Conservation (phyloP, 2,888 invertebrate species). For the Venustoraphidia nigricollis region DNA sequence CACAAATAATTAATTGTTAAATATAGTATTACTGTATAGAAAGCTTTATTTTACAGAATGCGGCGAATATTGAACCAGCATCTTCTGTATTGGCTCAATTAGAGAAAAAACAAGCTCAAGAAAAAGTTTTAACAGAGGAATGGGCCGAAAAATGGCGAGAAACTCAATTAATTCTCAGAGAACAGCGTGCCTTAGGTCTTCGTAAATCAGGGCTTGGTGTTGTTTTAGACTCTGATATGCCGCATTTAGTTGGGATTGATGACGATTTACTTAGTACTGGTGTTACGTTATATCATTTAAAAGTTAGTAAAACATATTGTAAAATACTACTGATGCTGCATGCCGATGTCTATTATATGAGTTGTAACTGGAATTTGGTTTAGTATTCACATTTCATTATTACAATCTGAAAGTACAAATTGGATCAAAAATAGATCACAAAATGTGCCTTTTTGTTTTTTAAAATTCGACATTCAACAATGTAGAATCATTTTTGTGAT, state of each 20-base stretch:
- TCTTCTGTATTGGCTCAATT: constrained; percentile 55
- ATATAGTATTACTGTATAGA: constrained; percentile 1
- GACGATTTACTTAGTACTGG: constrained; percentile 82
- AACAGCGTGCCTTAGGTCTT: constrained; percentile 73
- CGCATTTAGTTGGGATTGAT: constrained; percentile 83
- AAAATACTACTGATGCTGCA: background rate
- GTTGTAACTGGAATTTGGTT: too few species aligned
- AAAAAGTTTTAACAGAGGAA: constrained; percentile 75
- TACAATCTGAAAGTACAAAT: too few species aligned
- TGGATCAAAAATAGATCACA: too few species aligned
- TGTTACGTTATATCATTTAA: constrained; percentile 78
- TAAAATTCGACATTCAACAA: background rate
- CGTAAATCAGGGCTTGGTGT: constrained; percentile 80
- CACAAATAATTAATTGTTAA: background rate
- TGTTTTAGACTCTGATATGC: constrained; percentile 78
- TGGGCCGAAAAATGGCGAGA: constrained; percentile 91
- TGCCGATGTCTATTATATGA: too few species aligned
- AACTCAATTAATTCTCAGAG: constrained; percentile 74
- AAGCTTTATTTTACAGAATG: constrained; percentile 24
- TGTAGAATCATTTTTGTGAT: background rate
- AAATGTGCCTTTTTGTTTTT: background rate
- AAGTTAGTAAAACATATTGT: constrained; percentile 29
- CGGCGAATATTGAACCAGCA: constrained; percentile 38
- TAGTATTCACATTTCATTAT: too few species aligned
- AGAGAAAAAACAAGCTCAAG: constrained; percentile 81